These are phyloP conservation scores for Leucoraja ocellata DNA, from an alignment of 2,797 vertebrate species.

Conservation along the genomic window DNA sequence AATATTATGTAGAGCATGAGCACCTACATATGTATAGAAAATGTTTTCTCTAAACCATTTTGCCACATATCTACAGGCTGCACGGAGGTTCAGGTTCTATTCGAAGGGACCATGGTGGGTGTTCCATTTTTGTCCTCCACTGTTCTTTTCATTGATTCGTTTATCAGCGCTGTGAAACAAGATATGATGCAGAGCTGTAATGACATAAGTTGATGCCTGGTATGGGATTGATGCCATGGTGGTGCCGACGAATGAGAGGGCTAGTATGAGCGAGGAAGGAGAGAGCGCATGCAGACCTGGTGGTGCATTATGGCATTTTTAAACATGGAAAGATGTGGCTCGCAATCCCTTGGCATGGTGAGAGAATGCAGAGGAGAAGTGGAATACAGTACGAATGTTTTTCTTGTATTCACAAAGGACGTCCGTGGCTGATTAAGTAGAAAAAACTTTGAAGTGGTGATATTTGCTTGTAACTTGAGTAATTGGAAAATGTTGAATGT, in stretches of 20 bases:
- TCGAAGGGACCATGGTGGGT: conserved; percentile 51
- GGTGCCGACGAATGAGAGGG: conserved; percentile 92
- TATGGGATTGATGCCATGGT: conserved; percentile 84
- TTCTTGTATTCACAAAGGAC: conserved; percentile 77
- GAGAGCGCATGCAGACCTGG: conserved; percentile 86
- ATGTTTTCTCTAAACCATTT: conserved; percentile 88
- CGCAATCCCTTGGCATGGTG: conserved; percentile 90
- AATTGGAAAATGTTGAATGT: conserved; percentile 76
- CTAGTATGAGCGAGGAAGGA: conserved; percentile 86
- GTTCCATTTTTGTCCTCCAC: conserved; percentile 89
- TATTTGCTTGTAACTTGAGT: conserved; percentile 49
- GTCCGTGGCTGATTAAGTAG: conserved; percentile 63
- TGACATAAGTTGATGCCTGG: conserved; percentile 80
- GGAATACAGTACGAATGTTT: conserved; percentile 71
- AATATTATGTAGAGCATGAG: conserved; percentile 58
- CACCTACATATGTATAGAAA: conserved; percentile 85
- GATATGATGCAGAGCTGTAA: conserved; percentile 74
- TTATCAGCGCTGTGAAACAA: conserved; percentile 76
- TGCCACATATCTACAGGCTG: conserved; percentile 59
- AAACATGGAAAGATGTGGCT: conserved; percentile 83
- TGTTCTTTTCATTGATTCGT: conserved; percentile 85
- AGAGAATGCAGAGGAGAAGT: conserved; percentile 85
- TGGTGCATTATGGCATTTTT: conserved; percentile 74
- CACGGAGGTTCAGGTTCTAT: conserved; percentile 34
- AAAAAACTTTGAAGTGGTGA: conserved; percentile 62